These are phyloP conservation scores for Haemorhous mexicanus DNA, from an alignment of 2,113 vertebrate species.

Conservation along the genomic window DNA sequence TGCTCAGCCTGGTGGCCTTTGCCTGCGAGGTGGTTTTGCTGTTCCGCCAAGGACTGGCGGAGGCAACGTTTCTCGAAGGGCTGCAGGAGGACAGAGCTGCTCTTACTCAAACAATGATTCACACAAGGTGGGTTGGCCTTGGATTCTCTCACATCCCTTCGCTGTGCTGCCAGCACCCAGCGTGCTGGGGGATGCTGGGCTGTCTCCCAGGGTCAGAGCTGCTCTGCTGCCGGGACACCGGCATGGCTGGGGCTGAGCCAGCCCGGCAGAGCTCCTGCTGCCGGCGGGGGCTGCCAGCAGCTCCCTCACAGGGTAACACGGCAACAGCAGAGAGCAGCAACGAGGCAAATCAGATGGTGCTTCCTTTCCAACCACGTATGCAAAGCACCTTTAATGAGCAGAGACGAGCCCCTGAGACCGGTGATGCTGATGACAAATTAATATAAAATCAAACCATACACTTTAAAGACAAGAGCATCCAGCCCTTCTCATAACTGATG, in stretches of 20 bases:
- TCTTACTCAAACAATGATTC: not conserved
- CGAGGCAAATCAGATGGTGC: not conserved
- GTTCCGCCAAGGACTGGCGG: not conserved
- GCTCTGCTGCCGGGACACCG: accelerated
- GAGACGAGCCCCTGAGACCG: not conserved
- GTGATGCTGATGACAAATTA: conserved; percentile 49
- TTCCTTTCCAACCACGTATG: not conserved
- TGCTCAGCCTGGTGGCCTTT: not conserved
- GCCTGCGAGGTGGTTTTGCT: not conserved
- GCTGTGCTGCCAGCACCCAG: not conserved
- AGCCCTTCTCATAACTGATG: conserved; percentile 43
- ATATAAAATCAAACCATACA: conserved; percentile 49
- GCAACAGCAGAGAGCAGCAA: not conserved
- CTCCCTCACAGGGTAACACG: not conserved
- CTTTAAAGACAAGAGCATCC: conserved; percentile 48
- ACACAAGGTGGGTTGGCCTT: not conserved
- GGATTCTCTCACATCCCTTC: not conserved
- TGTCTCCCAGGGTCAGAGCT: not conserved
- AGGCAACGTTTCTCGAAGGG: not conserved
- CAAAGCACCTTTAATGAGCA: conserved; percentile 26
- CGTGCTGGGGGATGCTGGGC: not conserved
- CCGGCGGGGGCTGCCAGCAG: not conserved
- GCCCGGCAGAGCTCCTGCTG: not conserved
- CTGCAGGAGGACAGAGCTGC: not conserved
- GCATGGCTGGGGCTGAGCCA: not conserved